phyloP scores from a whole-genome alignment of 1,140 invertebrate genomes.

The Linepithema humile region DNA sequence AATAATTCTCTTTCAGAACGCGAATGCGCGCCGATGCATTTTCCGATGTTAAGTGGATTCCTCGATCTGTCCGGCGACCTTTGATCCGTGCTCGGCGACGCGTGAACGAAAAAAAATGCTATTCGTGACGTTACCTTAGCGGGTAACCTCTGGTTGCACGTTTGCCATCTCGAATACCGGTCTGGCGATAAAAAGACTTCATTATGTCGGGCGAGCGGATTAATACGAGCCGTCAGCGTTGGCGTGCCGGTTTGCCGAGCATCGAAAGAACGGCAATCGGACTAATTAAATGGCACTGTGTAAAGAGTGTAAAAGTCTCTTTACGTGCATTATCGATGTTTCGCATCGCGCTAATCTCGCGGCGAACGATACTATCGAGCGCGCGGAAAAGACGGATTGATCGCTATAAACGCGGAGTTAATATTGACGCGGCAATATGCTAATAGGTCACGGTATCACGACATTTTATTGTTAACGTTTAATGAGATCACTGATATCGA shows the following conservation, averaged over 20 bases:
- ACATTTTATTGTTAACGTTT: conserved; percentile 72
- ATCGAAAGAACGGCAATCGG: conserved; percentile 19
- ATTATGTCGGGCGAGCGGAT: conserved; percentile 59
- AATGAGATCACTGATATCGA: conserved; percentile 71
- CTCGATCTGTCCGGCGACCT: conserved; percentile 69
- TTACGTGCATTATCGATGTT: background rate
- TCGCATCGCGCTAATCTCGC: background rate
- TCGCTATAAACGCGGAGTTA: conserved; percentile 29
- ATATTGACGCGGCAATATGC: conserved; percentile 40
- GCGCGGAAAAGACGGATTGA: conserved; percentile 20
- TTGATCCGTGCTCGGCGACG: conserved; percentile 66
- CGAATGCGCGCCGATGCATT: background rate
- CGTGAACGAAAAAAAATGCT: conserved; percentile 59
- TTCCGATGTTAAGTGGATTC: conserved; percentile 68
- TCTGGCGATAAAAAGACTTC: conserved; percentile 61
- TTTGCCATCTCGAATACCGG: conserved; percentile 62
- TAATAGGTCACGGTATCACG: conserved; percentile 61
- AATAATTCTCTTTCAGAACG: conserved; percentile 15
- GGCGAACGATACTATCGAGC: background rate
- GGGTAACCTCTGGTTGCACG: conserved; percentile 62
- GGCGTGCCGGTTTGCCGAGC: conserved; percentile 32
- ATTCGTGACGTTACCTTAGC: conserved; percentile 58
- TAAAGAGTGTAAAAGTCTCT: background rate
- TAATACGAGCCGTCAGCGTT: conserved; percentile 39
- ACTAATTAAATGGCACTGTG: conserved; percentile 16